Base-by-base conservation (phyloP, 64 coral and sea anemone genomes). In the Orbicella faveolata region DNA sequence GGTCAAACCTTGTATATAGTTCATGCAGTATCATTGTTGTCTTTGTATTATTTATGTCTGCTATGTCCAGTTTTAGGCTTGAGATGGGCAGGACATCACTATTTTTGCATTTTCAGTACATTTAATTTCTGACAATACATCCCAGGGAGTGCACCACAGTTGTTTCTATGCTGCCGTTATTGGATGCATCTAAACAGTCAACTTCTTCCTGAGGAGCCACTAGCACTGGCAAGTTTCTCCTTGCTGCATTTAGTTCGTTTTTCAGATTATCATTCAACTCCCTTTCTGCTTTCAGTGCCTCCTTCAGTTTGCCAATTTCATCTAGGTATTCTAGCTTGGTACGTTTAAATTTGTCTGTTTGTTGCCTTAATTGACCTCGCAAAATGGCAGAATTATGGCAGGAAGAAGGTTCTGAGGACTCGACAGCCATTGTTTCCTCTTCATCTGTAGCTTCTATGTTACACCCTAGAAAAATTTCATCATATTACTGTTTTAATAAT, bases 191-290 rank as follows among this genome's bases (percentile, higher is more conserved):
- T 37, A 5, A 34, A 11, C 34, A 36, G 25, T 17, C 9, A 37
- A 37, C 34, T 75, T 11, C 74, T 75, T 75, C 74, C 34, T 44
- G 26, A 75, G 34, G 74, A 75, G 74, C 34, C 74, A 23, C 36
- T 39, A 36, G 37, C 74, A 76, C 74, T 76, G 74, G 34, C 33
- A 76, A 37, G 74, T 37, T 76, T 76, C 74, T 76, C 74, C 36
- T 76, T 37, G 18, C 74, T 12, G 74, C 74, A 76, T 37, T 34
- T 75, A 39, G 12, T 76, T 39, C 33, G 2, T 76, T 36, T 37
- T 76, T 76, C 6, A 76, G 34, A 33, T 39, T 76, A 18, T 76
- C 74, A 76, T 34, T 76, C 12, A 9, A 39, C 2, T 76, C 37
- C 74, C 74, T 76, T 37, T 76, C 74, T 18, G 34, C 33, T 76